Evolutionary conservation across 1,140 invertebrate genomes (phyloP), one percentile per base, ranked within the genome.

Genomic region (Bombus affinis): DNA sequence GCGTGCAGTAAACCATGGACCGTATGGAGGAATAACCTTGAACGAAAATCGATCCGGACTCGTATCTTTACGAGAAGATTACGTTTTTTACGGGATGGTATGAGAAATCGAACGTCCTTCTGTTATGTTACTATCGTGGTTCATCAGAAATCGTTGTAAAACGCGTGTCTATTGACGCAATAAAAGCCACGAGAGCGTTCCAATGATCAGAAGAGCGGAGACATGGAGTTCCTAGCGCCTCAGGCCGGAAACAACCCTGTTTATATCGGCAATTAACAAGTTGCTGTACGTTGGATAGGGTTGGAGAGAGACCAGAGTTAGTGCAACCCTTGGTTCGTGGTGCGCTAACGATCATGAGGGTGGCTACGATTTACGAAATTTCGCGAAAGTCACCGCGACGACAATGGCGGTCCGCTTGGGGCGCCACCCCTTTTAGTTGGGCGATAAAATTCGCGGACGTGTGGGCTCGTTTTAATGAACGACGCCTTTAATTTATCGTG

Each of bases 251-350:
- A 92, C 89, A 85, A 71, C 78, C 73, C 81, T 90, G 91, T 92
- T 92, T 91, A 92, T 92, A 90, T 88, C 91, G 89, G 85, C 91
- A 92, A 92, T 92, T 92, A 92, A 92, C 91, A 92, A 92, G 91
- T 92, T 92, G 81, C 88, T 62, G 76, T 83, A 70, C 81, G 71
- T 73, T 77, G 32, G 22, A 35, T 9, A 18, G 39, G 18, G 35
- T 28, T 53, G 22, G 15, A 5, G 35, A 37, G 86, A 71, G 70
- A 32, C 71, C 15, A 18, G 72, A 76, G 62, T n/a, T 70, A 78
- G 72, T 77, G 37, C 59, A 39, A 87, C 85, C 88, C 83, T 81
- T 88, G 83, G 76, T 81, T 78, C 53, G 71, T 42, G 83, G 86
- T 72, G 66, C 68, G 81, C 85, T 91, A 91, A 89, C 89, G 90